Evolutionary conservation across 2,113 vertebrate genomes (phyloP).

Genomic region (Nerophis ophidion): DNA sequence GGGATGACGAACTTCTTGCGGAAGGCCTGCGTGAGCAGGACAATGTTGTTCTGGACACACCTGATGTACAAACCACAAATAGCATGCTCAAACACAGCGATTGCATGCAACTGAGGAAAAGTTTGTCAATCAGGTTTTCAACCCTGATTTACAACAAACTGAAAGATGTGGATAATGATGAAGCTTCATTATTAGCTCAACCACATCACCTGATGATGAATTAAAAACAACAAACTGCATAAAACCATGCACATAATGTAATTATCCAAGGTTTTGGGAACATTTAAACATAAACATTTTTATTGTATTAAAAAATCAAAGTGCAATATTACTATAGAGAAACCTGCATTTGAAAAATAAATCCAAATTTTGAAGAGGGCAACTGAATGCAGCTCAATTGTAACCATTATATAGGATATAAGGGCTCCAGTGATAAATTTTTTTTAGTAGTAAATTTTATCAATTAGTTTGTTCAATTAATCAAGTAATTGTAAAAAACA

Average conservation of each 20-base stretch:
- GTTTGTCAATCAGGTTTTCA: slow-evolving; percentile 46
- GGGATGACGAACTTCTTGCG: slow-evolving; percentile 98
- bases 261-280: background rate
- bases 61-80: slow-evolving; percentile 67
- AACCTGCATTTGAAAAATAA: too few species aligned
- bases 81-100: slow-evolving; percentile 44
- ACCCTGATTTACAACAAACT: slow-evolving; percentile 50
- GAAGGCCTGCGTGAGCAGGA: slow-evolving; percentile 97
- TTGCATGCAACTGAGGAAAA: slow-evolving; percentile 38
- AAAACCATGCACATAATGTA: background rate
- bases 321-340: too few species aligned
- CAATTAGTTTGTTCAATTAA: too few species aligned
- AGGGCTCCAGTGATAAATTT: too few species aligned
- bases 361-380: too few species aligned
- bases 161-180: slow-evolving; percentile 26
- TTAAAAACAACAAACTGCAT: slow-evolving; percentile 5
- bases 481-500: too few species aligned
- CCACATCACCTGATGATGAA: slow-evolving; percentile 13
- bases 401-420: too few species aligned
- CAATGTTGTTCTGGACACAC: slow-evolving; percentile 98
- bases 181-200: slow-evolving; percentile 17
- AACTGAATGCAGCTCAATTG: too few species aligned
- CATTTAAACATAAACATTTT: background rate
- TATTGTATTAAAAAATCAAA: too few species aligned
- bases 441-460: too few species aligned